Evolutionary conservation across 2,797 vertebrate genomes (phyloP).

Genomic region (Tragelaphus eurycerus): DNA sequence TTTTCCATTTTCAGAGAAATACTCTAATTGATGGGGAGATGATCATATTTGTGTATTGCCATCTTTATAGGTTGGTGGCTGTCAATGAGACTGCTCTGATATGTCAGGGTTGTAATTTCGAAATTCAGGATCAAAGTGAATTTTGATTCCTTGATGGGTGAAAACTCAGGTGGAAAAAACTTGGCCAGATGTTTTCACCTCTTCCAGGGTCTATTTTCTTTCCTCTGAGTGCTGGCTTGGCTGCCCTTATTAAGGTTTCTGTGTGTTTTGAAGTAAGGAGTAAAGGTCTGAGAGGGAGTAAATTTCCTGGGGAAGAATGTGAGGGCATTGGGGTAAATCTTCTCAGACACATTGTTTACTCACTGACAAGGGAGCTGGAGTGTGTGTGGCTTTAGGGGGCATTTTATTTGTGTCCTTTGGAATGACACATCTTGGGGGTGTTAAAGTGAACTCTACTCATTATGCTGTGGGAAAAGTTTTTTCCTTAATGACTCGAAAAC

Average conservation of each 20-base stretch:
- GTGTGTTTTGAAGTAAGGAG: slow-evolving; percentile 2
- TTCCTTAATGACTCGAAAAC: slow-evolving; percentile 76
- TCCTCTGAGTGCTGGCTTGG: background rate
- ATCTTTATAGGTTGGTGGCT: background rate
- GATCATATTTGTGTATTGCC: background rate
- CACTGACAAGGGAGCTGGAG: background rate
- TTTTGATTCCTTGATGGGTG: background rate
- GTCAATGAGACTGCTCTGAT: background rate
- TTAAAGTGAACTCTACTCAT: slow-evolving; percentile 18
- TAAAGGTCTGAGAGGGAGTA: background rate
- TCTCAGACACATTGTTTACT: background rate
- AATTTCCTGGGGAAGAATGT: background rate
- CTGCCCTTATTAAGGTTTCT: background rate
- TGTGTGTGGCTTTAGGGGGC: background rate
- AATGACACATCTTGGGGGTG: slow-evolving; percentile 44
- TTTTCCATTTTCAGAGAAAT: background rate
- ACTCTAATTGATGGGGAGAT: background rate
- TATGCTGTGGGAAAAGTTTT: slow-evolving; percentile 62
- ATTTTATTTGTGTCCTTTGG: slow-evolving; percentile 50
- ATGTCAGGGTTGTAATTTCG: background rate
- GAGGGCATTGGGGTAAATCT: background rate
- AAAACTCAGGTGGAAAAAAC: background rate
- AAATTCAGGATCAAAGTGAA: background rate
- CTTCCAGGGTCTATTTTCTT: background rate
- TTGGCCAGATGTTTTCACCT: background rate